Conservation (phyloP, 2,113 vertebrate species). For the Choloepus hoffmanni region DNA sequence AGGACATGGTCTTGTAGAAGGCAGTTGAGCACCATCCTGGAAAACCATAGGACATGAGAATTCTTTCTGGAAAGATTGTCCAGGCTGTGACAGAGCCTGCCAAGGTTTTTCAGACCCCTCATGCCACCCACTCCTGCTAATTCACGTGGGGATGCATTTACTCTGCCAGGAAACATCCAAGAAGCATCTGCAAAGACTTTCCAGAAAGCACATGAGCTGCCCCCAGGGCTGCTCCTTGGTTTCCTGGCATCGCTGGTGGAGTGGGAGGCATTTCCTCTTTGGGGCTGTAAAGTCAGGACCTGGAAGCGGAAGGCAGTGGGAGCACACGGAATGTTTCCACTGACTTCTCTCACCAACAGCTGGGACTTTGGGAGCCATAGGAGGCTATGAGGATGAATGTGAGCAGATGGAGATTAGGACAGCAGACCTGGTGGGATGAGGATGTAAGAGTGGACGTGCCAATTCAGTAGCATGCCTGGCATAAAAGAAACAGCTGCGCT, state of each 20-base stretch:
- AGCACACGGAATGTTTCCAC: neutral
- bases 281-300: neutral
- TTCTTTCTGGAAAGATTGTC: neutral
- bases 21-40: no score
- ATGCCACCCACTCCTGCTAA: neutral
- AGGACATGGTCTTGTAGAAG: accelerated
- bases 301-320: neutral
- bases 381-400: neutral
- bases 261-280: neutral
- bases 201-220: neutral
- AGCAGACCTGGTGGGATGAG: neutral
- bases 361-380: neutral
- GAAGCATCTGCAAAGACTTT: neutral
- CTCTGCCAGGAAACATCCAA: neutral
- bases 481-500: no score
- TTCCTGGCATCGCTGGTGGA: neutral
- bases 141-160: neutral
- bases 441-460: neutral
- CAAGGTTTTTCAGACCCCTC: neutral
- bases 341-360: neutral
- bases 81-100: neutral
- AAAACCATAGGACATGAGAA: neutral
- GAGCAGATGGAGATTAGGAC: neutral
- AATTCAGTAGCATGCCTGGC: neutral
- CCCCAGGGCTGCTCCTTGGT: neutral